Base-by-base conservation (phyloP, 2,113 vertebrate species). In the Tautogolabrus adspersus region DNA sequence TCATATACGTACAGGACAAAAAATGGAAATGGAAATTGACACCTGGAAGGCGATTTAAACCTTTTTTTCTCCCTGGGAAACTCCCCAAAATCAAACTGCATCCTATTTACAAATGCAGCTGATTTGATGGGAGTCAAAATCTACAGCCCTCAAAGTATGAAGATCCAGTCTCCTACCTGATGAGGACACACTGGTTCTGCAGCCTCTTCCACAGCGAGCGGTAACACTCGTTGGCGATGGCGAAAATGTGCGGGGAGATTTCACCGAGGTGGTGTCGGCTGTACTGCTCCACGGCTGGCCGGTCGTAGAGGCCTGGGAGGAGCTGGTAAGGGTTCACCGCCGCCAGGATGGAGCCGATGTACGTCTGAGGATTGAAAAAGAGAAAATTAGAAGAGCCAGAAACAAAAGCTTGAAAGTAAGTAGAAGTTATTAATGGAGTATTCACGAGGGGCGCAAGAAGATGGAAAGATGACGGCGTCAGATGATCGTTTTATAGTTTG, bases 171-270 rank as follows among this genome's bases (percentile, higher is more conserved):
- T 18, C 81, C 82, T 75, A 99, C 98, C 98, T 99, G 95, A 99
- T 99, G 69, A 99, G 97, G 86, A 99, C 94, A n/a, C 98, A 99
- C 86, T 99, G 98, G 95, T 94, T 98, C 89, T 97, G 96, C 0
- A 91, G 95, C 74, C 95, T 95, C 83, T 95, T 97, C 98, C 98
- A 99, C 62, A 99, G 95, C 13, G 97, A 96, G 80, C 96, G 96
- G 92, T 99, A 99, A 89, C 97, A 98, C 90, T 99, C 98, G 0
- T 98, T 99, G 6, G 98, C 97, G 1, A 99, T 73, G 21, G 98
- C 98, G 10, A 96, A 99, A 93, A 99, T 96, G 79, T 99, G 98
- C 2, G 98, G 97, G 0, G 96, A 77, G 0, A 97, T 96, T 80
- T 98, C 97, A 0, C 97, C 98, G 61, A 99, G 93, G 89, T 95